Percentiles rank a stretch among this genome's conserved stretches.
phyloP scores from a whole-genome alignment of 2,797 vertebrate species.

The Rhabdomys pumilio region DNA sequence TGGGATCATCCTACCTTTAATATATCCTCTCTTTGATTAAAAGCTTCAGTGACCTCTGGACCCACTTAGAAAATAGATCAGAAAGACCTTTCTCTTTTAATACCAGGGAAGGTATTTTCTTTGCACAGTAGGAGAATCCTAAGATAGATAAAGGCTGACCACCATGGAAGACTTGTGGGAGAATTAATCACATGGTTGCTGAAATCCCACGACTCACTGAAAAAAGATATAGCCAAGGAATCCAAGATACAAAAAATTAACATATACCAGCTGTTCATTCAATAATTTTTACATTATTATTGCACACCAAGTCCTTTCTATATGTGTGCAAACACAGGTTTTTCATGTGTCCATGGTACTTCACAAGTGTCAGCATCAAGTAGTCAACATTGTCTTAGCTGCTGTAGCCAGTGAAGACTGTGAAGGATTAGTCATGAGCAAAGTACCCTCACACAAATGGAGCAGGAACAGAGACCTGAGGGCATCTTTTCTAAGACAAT shows the following conservation, averaged over 20 bases:
- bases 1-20: constrained; percentile 49
- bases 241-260: constrained; percentile 50
- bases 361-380: background rate
- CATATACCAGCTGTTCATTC: constrained; percentile 19
- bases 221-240: background rate
- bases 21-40: constrained; percentile 63
- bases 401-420: background rate
- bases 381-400: background rate
- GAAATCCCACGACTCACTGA: background rate
- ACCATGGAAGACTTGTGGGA: constrained; percentile 31
- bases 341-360: background rate
- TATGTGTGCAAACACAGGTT: background rate
- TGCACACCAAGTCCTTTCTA: background rate
- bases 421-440: background rate
- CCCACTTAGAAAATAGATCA: constrained; percentile 59
- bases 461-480: background rate
- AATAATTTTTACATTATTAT: constrained; percentile 20
- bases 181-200: background rate
- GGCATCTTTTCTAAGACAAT: background rate
- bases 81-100: constrained; percentile 62
- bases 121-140: constrained; percentile 1
- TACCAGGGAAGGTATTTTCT: constrained; percentile 16
- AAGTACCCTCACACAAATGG: constrained; percentile 16
- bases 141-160: background rate
- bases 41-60: constrained; percentile 51